phyloP scores from a whole-genome alignment of 1,140 invertebrate genomes.

The Lepidotrigona ventralis region DNA sequence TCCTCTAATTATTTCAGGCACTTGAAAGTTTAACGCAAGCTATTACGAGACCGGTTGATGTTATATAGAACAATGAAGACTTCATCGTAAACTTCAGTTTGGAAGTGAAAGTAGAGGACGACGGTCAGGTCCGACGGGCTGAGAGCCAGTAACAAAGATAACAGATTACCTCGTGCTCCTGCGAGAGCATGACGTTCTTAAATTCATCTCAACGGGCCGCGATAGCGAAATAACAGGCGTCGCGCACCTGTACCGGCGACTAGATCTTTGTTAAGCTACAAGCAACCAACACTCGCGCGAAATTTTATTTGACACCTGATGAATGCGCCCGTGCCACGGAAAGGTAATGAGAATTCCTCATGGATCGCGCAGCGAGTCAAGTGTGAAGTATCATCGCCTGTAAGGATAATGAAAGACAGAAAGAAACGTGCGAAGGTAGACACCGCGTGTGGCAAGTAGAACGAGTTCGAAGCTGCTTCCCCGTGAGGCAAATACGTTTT shows the following conservation, averaged over 20 bases:
- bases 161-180: background rate
- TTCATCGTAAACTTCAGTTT: conserved; percentile 17
- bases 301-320: conserved; percentile 66
- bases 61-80: conserved; percentile 18
- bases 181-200: conserved; percentile 10
- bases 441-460: no score
- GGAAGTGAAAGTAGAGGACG: conserved; percentile 35
- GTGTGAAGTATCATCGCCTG: conserved; percentile 54
- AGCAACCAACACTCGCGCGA: conserved; percentile 46
- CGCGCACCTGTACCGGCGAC: conserved; percentile 22
- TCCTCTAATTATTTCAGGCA: conserved; percentile 34
- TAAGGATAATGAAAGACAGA: conserved; percentile 52
- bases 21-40: conserved; percentile 29
- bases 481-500: no score
- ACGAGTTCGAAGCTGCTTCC: no score
- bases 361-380: conserved; percentile 44
- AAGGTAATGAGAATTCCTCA: conserved; percentile 62
- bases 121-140: conserved; percentile 28
- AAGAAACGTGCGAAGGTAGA: background rate
- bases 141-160: conserved; percentile 43
- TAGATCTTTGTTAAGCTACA: conserved; percentile 63
- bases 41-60: conserved; percentile 22
- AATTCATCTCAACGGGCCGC: conserved; percentile 36
- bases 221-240: conserved; percentile 47
- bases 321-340: conserved; percentile 55